These are phyloP conservation scores for Heteromormyrus szaboi DNA, from an alignment of 2,797 vertebrate genomes.

Conservation along the genomic window DNA sequence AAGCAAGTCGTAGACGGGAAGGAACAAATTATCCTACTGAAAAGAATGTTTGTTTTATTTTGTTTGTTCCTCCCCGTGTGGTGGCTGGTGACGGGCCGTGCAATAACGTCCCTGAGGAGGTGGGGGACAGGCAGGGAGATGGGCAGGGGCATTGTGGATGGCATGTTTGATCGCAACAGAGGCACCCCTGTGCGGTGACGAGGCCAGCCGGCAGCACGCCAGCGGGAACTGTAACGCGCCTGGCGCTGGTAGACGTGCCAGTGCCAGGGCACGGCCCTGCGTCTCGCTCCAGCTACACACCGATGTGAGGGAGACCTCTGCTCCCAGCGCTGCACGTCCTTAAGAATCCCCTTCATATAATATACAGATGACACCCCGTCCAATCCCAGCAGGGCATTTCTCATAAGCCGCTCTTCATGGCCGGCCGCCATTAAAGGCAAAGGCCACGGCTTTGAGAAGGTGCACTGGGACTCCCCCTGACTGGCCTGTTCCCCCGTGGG, in stretches of 20 bases:
- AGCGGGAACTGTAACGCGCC: background rate
- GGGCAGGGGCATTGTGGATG: background rate
- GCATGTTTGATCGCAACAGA: background rate
- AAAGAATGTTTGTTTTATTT: background rate
- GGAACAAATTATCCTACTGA: background rate
- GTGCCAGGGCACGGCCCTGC: background rate
- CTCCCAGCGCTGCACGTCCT: background rate
- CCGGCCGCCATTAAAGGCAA: background rate
- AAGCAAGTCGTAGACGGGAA: background rate
- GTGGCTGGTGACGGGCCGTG: background rate
- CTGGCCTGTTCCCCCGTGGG: background rate
- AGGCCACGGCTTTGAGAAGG: background rate
- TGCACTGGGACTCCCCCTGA: background rate
- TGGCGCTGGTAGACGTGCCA: background rate
- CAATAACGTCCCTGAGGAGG: background rate
- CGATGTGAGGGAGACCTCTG: background rate
- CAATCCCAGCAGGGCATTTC: background rate
- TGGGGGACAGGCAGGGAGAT: background rate
- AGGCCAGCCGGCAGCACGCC: background rate
- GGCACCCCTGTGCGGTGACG: background rate
- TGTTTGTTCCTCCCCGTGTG: background rate
- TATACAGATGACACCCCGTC: background rate
- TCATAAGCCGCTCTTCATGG: background rate
- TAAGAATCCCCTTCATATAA: background rate
- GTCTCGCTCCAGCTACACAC: background rate